Evolutionary conservation across 2,797 vertebrate genomes (phyloP).

Genomic region (Micrastur ruficollis): DNA sequence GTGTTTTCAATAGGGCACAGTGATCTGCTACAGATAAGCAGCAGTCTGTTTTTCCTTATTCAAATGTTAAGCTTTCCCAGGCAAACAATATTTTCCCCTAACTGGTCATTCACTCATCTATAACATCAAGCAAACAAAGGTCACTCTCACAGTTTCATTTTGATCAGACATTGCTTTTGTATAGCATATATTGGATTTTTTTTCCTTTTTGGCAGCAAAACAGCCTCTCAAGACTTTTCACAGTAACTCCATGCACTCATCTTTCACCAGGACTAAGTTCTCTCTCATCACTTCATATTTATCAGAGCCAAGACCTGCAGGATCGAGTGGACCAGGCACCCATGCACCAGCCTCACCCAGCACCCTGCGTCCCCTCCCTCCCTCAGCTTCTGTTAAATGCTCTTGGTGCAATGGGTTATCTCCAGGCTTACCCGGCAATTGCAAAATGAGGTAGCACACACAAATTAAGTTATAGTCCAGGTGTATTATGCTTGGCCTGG

Average conservation of each 20-base stretch:
- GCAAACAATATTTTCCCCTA: conserved; percentile 34
- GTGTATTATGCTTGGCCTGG: not conserved
- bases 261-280: not conserved
- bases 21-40: conserved; percentile 20
- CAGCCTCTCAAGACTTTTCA: conserved; percentile 3
- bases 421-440: not conserved
- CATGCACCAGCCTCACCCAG: not conserved
- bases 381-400: not conserved
- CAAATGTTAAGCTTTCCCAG: conserved; percentile 58
- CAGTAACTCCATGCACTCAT: not conserved
- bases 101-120: not conserved
- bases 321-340: not conserved
- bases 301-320: not conserved
- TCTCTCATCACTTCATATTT: not conserved
- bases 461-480: not conserved
- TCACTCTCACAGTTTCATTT: conserved; percentile 4
- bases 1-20: not conserved
- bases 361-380: not conserved
- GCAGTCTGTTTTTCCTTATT: conserved; percentile 17
- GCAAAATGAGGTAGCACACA: not conserved
- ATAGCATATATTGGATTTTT: not conserved
- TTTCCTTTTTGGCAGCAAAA: not conserved
- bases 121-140: not conserved
- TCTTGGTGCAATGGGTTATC: not conserved
- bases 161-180: not conserved